Conservation (phyloP, 2,797 vertebrate genomes). For the Hephaestus fuliginosus region DNA sequence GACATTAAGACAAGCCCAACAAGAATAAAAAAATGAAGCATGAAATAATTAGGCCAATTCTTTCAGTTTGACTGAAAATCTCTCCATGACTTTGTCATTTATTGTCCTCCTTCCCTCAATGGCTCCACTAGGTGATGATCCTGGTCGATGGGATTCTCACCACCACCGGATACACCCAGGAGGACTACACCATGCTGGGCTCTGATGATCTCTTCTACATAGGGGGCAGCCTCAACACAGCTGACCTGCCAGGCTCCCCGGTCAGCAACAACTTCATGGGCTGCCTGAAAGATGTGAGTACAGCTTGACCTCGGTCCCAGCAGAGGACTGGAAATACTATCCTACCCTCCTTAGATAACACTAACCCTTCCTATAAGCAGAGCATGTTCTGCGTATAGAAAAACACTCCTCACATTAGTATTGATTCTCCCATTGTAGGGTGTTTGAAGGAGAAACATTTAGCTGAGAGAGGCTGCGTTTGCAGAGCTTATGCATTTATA, state of each 20-base stretch:
- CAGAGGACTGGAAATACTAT: slow-evolving; percentile 67
- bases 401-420: slow-evolving; percentile 59
- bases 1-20: slow-evolving; percentile 65
- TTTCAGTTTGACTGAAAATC: slow-evolving; percentile 59
- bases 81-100: slow-evolving; percentile 36
- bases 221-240: slow-evolving; percentile 95
- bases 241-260: slow-evolving; percentile 94
- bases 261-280: slow-evolving; percentile 99
- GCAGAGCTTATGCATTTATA: slow-evolving; percentile 60
- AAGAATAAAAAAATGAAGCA: slow-evolving; percentile 65
- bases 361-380: slow-evolving; percentile 44
- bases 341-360: slow-evolving; percentile 51
- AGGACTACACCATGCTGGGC: slow-evolving; percentile 97
- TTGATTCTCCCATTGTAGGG: slow-evolving; percentile 69
- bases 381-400: slow-evolving; percentile 64
- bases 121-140: slow-evolving; percentile 90
- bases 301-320: slow-evolving; percentile 57
- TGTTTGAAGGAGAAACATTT: slow-evolving; percentile 77
- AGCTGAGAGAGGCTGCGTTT: slow-evolving; percentile 36
- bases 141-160: slow-evolving; percentile 95
- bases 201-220: slow-evolving; percentile 98
- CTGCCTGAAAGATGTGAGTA: slow-evolving; percentile 97
- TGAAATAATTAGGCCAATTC: slow-evolving; percentile 74
- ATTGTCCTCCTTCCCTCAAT: slow-evolving; percentile 5
- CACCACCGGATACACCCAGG: slow-evolving; percentile 96